Percentiles rank a stretch among this genome's conserved stretches.
phyloP scores from a whole-genome alignment of 1,140 invertebrate species.

The Geopemphigus sp. region DNA sequence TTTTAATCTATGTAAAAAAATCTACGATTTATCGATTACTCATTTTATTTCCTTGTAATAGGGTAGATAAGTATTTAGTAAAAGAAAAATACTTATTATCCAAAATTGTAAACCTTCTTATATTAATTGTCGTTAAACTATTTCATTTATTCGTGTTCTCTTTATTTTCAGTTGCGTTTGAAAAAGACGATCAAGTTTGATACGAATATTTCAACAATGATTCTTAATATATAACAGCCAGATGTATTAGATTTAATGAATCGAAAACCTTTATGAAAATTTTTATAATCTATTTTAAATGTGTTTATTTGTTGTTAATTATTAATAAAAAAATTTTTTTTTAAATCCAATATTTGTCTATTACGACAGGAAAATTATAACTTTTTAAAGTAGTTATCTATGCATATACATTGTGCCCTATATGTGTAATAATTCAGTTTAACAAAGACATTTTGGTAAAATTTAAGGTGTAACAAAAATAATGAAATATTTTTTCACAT shows the following conservation, averaged over 20 bases:
- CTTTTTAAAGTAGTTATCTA: too few species aligned
- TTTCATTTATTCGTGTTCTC: background rate
- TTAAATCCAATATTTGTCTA: background rate
- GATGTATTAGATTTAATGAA: background rate
- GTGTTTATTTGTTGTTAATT: background rate
- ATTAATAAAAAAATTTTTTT: background rate
- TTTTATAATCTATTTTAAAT: background rate
- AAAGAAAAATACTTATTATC: too few species aligned
- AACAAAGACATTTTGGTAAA: too few species aligned
- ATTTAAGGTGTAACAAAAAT: too few species aligned
- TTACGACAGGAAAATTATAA: background rate
- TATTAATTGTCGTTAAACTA: background rate
- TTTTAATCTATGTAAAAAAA: too few species aligned
- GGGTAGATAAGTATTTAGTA: too few species aligned
- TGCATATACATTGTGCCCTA: too few species aligned
- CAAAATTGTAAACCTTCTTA: too few species aligned
- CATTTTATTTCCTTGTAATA: too few species aligned
- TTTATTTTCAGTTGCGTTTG: conserved; percentile 15
- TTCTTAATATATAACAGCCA: background rate
- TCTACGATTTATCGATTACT: too few species aligned
- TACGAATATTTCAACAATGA: background rate
- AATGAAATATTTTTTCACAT: too few species aligned
- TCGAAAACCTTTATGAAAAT: background rate
- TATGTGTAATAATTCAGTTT: too few species aligned
- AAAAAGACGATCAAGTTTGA: background rate